Base-by-base conservation (phyloP, 2,888 invertebrate species). In the Heliconius erato region DNA sequence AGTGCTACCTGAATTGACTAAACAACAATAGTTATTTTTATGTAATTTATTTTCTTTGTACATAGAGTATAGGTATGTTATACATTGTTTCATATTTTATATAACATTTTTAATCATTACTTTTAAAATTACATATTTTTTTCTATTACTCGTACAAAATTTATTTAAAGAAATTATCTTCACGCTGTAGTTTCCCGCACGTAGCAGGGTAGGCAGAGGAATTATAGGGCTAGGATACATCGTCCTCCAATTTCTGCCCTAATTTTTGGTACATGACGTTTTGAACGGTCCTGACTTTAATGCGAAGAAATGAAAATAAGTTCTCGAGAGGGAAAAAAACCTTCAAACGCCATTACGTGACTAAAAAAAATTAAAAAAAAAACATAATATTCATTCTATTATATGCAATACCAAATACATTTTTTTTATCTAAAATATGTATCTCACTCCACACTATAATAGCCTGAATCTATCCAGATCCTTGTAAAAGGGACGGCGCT, bases 401-500 rank as follows among this genome's bases (percentile, higher is more conserved):
- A 54, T 23, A 54, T 19, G 7, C 9, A 11, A 44, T 44, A 72
- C 16, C 16, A 40, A 49, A 72, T 16, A 72, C 0, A 16, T 72
- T 72, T 49, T 1, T 28, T 26, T 40, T 40, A 44, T 9, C 19
- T 23, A 54, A 80, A 77, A 78, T 23, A 54, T 54, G 74, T 59
- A 74, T 84, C 89, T 54, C 1, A 82, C 85, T 93, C 95, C 92
- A 90, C 80, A 86, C 80, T 86, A 84, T 11, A 49, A 26, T 67
- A 86, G 44, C 86, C 87, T 79, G 81, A 85, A 88, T 88, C 89
- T 91, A 92, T 91, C 91, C 91, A 89, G 87, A 87, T 88, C 88
- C 88, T 87, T 84, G 79, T 84, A 87, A 93, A 85, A 87, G 87
- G 85, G 93, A 93, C 87, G 77, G 69, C 80, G 86, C 87, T 86